These are phyloP conservation scores for Andrena dorsata DNA, from an alignment of 2,888 invertebrate genomes.

Conservation along the genomic window DNA sequence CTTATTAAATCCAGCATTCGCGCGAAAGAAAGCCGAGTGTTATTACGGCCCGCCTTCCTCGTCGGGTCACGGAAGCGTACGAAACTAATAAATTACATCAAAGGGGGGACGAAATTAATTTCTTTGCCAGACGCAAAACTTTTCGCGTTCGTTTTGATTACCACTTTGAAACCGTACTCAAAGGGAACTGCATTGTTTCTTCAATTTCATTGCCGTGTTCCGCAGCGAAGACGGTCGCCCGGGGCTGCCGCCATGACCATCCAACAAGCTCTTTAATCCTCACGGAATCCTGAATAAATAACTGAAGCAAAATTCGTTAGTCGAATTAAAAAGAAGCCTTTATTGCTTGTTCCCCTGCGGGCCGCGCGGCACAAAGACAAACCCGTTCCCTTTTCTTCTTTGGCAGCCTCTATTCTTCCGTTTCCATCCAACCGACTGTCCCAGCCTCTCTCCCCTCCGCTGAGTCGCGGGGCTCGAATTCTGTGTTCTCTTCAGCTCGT, in stretches of 20 bases:
- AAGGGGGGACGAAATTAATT: slow-evolving; percentile 44
- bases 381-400: slow-evolving; percentile 19
- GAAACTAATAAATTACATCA: slow-evolving; percentile 47
- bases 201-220: slow-evolving; percentile 37
- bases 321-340: slow-evolving; percentile 55
- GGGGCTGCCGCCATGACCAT: neutral
- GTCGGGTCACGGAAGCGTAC: slow-evolving; percentile 8
- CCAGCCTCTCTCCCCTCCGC: neutral
- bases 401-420: slow-evolving; percentile 11
- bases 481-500: slow-evolving; percentile 34
- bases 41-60: neutral
- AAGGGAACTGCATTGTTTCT: slow-evolving; percentile 53
- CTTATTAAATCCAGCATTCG: slow-evolving; percentile 27
- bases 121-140: slow-evolving; percentile 32
- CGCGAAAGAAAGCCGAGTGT: slow-evolving; percentile 16
- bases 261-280: slow-evolving; percentile 53
- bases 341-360: slow-evolving; percentile 37
- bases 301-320: slow-evolving; percentile 65
- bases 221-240: slow-evolving; percentile 7
- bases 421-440: slow-evolving; percentile 4
- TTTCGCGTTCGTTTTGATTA: slow-evolving; percentile 55
- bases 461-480: slow-evolving; percentile 20
- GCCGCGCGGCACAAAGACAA: slow-evolving; percentile 23
- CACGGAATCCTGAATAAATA: slow-evolving; percentile 49
- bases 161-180: slow-evolving; percentile 26